Conservation (phyloP, 2,888 invertebrate genomes). For the Nomada lathburiana region DNA sequence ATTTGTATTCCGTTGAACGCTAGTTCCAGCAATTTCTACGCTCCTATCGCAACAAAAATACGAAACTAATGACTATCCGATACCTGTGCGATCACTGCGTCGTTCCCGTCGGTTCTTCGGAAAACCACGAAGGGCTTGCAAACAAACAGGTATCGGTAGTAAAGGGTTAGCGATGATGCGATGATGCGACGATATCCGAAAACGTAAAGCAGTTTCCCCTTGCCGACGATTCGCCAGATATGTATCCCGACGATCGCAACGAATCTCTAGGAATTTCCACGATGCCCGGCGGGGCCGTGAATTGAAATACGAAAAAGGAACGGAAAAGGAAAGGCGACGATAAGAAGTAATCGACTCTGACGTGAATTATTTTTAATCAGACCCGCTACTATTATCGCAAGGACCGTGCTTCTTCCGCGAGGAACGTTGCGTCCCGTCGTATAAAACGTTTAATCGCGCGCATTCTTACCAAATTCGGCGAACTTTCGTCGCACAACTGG, state of each 20-base stretch:
- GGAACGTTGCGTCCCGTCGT: constrained; percentile 36
- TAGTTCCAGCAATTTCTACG: background rate
- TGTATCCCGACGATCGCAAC: constrained; percentile 34
- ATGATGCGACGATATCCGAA: constrained; percentile 63
- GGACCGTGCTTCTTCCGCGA: constrained; percentile 54
- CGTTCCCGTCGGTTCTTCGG: constrained; percentile 2
- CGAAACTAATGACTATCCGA: constrained; percentile 19
- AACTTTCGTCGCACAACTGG: constrained; percentile 39
- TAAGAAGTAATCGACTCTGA: constrained; percentile 29
- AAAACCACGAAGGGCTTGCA: constrained; percentile 14
- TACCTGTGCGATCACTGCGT: constrained; percentile 11
- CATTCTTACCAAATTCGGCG: constrained; percentile 44
- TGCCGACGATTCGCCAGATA: constrained; percentile 17
- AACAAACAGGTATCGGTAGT: constrained; percentile 26
- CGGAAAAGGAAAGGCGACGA: constrained; percentile 10
- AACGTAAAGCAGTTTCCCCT: constrained; percentile 57
- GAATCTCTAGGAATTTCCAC: background rate
- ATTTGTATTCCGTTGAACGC: background rate
- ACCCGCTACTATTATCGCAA: constrained; percentile 27
- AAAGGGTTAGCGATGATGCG: constrained; percentile 48
- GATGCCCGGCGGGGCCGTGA: background rate
- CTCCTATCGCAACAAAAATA: constrained; percentile 1
- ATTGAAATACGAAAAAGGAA: background rate
- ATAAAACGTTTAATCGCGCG: constrained; percentile 40
- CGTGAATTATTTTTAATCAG: constrained; percentile 60